Evolutionary conservation across 2,888 invertebrate species (phyloP), one percentile per base, ranked within the genome.

Genomic region (Pterostichus niger): DNA sequence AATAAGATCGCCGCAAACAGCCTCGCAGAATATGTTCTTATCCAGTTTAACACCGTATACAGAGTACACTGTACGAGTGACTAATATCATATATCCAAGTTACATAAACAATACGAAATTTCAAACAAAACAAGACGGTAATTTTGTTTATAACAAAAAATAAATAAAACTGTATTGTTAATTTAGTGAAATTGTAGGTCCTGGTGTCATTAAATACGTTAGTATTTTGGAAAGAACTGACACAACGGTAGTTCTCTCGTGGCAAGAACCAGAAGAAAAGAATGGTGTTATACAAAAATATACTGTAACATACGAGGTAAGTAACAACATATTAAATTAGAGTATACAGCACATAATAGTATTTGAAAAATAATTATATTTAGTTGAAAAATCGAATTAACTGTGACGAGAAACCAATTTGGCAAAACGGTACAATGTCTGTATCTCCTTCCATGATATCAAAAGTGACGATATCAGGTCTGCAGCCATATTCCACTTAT

Each of bases 271-370:
- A n/a, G 9, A 24, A 33, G 75, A 56, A 7, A 2, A 15, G 17
- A 82, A 82, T 61, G 82, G 82, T 17, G 5, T 11, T 9, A 75
- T 82, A 6, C 40, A 10, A 46, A 33, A 46, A 3, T 82, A 82
- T 33, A 61, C 24, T 11, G 35, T 82, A 11, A 24, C 17, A 40
- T 75, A 73, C 15, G 15, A 56, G 40, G 81, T 81, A 56, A n/a
- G 54, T 71, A 40, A 49, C 49, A 7, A 75, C 11, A 40, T 24
- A 40, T 40, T 40, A 5, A 40, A 40, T 6, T 40, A 40, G 40
- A 40, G 40, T 40, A 24, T n/a, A n/a, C 24, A 24, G 3, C 24
- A 24, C 24, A 24, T 24, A 24, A 24, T 24, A 24, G 3, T 24
- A 24, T 24, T 1, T 24, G 24, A 24, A 24, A 24, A 24, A 24